A percentile compares a stretch with the other conserved stretches of the same genome.
Evolutionary conservation across 2,113 vertebrate species (phyloP).

Genomic region (Varanus salvator): DNA sequence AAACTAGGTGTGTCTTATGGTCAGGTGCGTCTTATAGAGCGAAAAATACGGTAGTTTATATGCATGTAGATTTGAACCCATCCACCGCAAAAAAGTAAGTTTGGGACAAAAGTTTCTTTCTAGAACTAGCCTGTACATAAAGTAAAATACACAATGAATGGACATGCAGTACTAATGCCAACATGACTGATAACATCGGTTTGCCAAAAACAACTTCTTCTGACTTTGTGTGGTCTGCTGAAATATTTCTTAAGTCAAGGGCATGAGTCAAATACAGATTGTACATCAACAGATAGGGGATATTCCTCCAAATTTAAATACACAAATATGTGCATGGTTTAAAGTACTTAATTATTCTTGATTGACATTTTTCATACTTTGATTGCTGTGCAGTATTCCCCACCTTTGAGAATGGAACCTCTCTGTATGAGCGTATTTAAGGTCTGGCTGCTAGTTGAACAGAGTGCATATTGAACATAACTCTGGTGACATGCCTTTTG

Average conservation of each 20-base stretch:
- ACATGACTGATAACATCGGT: not conserved
- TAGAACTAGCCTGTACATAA: not conserved
- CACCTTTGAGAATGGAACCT: not conserved
- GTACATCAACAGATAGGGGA: not conserved
- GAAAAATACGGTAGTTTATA: too few relatives aligned
- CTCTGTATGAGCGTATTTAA: not conserved
- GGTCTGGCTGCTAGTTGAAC: not conserved
- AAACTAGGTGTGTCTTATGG: too few relatives aligned
- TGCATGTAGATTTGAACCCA: too few relatives aligned
- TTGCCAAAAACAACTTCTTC: not conserved
- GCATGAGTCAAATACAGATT: not conserved
- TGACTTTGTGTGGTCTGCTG: not conserved
- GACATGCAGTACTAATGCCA: not conserved
- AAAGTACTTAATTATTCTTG: not conserved
- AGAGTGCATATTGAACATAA: not conserved
- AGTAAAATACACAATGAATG: not conserved
- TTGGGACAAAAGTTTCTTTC: not conserved
- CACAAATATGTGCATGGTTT: not conserved
- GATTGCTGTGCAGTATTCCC: not conserved
- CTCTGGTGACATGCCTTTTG: not conserved
- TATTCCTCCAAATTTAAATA: not conserved
- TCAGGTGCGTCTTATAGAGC: too few relatives aligned
- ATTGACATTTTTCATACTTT: not conserved
- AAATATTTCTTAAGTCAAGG: not conserved
- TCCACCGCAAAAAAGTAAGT: not conserved